Evolutionary conservation across 1,140 invertebrate genomes (phyloP).

Genomic region (Cotesia glomerata): DNA sequence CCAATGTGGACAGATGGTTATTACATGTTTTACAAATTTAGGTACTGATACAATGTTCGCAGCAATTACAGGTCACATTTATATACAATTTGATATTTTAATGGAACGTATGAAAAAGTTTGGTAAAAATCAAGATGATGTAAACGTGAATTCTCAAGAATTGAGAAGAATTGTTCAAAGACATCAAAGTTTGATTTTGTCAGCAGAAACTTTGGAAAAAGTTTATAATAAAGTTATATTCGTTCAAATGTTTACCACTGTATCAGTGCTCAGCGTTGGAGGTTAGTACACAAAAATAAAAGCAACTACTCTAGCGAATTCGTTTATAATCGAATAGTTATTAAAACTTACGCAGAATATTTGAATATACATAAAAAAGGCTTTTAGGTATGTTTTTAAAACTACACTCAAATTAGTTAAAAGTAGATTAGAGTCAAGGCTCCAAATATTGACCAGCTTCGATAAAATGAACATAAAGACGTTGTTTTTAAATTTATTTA

Average conservation of each 20-base stretch:
- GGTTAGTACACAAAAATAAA: not conserved
- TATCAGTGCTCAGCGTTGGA: conserved; percentile 19
- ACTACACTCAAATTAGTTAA: too few relatives aligned
- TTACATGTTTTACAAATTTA: conserved; percentile 32
- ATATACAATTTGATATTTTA: conserved; percentile 33
- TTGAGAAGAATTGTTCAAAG: conserved; percentile 20
- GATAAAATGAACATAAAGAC: too few relatives aligned
- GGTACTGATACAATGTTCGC: conserved; percentile 43
- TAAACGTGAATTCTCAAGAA: not conserved
- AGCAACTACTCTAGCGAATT: too few relatives aligned
- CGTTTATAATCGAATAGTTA: too few relatives aligned
- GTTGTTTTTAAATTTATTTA: too few relatives aligned
- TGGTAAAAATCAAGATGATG: conserved; percentile 5
- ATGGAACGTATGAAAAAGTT: conserved; percentile 20
- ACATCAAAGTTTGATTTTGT: conserved; percentile 23
- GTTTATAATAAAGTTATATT: conserved; percentile 32
- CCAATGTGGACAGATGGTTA: conserved; percentile 18
- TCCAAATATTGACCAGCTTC: too few relatives aligned
- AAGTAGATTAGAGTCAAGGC: too few relatives aligned
- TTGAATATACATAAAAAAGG: too few relatives aligned
- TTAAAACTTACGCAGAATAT: too few relatives aligned
- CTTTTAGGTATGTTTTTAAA: too few relatives aligned
- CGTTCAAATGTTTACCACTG: conserved; percentile 28
- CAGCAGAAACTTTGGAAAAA: conserved; percentile 28
- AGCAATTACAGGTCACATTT: conserved; percentile 29